Base-by-base conservation (phyloP, 2,888 invertebrate genomes). In the Leptopilina drosophilae region DNA sequence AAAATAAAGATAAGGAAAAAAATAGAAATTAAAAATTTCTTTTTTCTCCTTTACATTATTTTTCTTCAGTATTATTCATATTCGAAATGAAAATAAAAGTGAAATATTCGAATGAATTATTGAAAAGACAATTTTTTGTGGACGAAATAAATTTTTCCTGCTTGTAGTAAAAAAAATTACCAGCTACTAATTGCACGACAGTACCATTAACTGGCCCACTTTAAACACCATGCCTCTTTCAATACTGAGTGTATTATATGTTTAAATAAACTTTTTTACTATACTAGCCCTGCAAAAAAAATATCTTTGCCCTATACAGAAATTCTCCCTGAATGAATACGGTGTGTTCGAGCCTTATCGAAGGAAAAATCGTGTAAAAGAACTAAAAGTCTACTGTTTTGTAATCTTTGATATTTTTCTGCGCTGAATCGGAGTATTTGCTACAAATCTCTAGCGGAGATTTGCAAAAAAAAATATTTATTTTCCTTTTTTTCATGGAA, bases 141-240 rank as follows among this genome's bases (percentile, higher is more conserved):
- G 33, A 33, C 6, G 5, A 15, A 67, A 66, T 42, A 15, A 66
- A 42, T 66, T 14, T 42, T 15, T 40, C 9, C 66, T 14, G 49
- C 4, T 49, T 49, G 12, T 12, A 49, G 11, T 49, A 15, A n/a
- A 59, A 15, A 56, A 33, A 73, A 73, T 73, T 33, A 73, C 53
- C 33, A 56, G 53, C 53, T 56, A 73, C 73, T 53, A 73, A 73
- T 73, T 73, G 73, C 73, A 73, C 73, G 56, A 73, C 73, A 73
- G 73, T 73, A n/a, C 73, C 73, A 56, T 56, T 33, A 59, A 73
- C 73, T 73, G 73, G 73, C 73, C 73, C 40, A 73, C 53, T 80
- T 79, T 49, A 49, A 82, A 82, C 82, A 83, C 83, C 83, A 83
- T 83, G 83, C 82, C 83, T 82, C 78, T 83, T 79, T 80, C 76